Base-by-base conservation (phyloP, 2,888 invertebrate species). In the Dione vanillae region DNA sequence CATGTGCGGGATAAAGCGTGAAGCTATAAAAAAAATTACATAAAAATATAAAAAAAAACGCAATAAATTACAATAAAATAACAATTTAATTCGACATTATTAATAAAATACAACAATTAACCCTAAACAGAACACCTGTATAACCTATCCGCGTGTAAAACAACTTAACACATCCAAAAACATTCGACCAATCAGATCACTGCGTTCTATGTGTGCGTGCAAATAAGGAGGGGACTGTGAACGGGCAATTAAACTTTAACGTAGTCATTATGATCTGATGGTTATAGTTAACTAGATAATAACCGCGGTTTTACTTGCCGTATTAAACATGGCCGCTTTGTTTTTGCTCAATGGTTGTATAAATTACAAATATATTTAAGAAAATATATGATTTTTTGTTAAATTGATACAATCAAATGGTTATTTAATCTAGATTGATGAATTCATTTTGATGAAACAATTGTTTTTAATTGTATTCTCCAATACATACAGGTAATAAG, bases 191-290 rank as follows among this genome's bases (percentile, higher is more conserved):
- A 87, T 87, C 74, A 72, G 66, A 65, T n/a, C 0, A 12, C 68
- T 2, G 2, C 65, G 41, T 76, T 78, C 47, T 9, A n/a, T 74
- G 85, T 86, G 83, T 84, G 84, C 27, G 83, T 41, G 56, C 67
- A 70, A 68, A 70, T 72, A 72, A 80, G 80, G 83, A 78, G 81
- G 82, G 80, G 72, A 74, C 73, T 75, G 76, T 76, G 69, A 69
- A 64, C 67, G 61, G 67, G 72, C 82, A 83, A 82, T 85, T 85
- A 83, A 84, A 84, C 77, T 82, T 81, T 82, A 83, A 85, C 82
- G 78, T 79, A 79, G 81, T 84, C 78, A 78, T 79, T 80, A 76
- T 71, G 56, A 52, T 66, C 58, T 40, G 61, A 37, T 61, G 19
- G 37, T 43, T 64, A 49, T 40, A 41, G 47, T 58, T 70, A 56